Evolutionary conservation across 2,888 invertebrate species (phyloP), one percentile per base, ranked within the genome.

Genomic region (Craniophora ligustri): DNA sequence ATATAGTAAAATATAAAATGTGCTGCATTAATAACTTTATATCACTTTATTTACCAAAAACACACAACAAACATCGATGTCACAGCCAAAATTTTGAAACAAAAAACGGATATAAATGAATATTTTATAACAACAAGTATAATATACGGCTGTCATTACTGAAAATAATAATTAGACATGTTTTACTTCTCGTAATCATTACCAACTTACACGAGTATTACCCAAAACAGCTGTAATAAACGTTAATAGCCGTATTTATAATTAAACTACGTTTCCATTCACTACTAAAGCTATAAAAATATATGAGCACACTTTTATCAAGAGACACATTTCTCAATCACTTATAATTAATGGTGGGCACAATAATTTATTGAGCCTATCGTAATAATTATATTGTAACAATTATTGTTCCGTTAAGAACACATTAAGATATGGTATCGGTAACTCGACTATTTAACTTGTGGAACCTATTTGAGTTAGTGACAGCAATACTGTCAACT

Each of bases 301-400:
- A 39, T 1, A 36, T n/a, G 32, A 67, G 53, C 58, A 72, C 58
- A 54, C 46, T 53, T 53, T 67, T 86, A 88, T 87, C 86, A 55
- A 40, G 30, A 78, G 81, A 84, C 81, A 63, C 87, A 88, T 88
- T 90, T 87, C 88, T 87, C 89, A 91, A 90, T 88, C 87, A 87
- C 53, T 67, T 70, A 80, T 85, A 71, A 90, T 89, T 86, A 89
- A 88, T 84, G 89, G 79, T 62, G 53, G 79, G 81, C 81, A 69
- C 71, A 67, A 82, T 88, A 85, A 92, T 89, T 89, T 89, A 92
- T 87, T 86, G 84, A 63, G 65, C 41, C 59, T 61, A 81, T 82
- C 84, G 86, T 87, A 87, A 90, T 91, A 89, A 92, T 92, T 90
- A 87, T 89, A 91, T 82, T 91, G 88, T 91, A 85, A 90, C 88